Conservation (phyloP, 1,140 invertebrate genomes). For the Pseudomyrmex dendroicus region DNA sequence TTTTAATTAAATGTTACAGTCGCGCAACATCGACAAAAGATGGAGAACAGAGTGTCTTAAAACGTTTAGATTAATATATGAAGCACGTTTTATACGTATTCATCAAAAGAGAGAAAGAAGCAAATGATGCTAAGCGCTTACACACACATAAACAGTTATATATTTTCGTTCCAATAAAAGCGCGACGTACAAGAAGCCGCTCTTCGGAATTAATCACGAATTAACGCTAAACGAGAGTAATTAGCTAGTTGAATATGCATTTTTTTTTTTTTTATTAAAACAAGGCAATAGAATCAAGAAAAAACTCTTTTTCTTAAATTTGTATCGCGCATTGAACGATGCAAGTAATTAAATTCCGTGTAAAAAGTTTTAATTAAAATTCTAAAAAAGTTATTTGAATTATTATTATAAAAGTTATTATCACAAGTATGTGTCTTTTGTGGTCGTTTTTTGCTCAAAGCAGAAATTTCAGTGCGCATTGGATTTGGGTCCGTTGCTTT, state of each 20-base stretch:
- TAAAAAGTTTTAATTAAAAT: too few relatives aligned
- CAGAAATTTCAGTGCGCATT: neutral
- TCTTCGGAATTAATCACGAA: constrained; percentile 27
- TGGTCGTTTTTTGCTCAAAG: neutral
- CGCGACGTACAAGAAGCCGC: neutral
- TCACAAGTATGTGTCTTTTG: neutral
- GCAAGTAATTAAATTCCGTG: too few relatives aligned
- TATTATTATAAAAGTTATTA: neutral
- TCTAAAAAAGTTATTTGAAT: neutral
- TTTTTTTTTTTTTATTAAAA: constrained; percentile 4
- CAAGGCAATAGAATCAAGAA: neutral
- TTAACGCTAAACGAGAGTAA: constrained; percentile 30
- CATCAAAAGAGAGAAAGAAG: neutral
- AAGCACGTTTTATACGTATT: neutral
- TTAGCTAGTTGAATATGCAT: constrained; percentile 9
- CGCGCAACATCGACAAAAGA: neutral
- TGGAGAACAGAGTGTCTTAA: neutral
- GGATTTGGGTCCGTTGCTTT: neutral
- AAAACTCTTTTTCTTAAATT: too few relatives aligned
- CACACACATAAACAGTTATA: neutral
- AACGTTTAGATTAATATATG: neutral
- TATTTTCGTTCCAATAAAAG: neutral
- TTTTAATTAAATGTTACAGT: constrained; percentile 54
- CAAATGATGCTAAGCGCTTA: neutral
- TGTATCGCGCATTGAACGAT: too few relatives aligned